phyloP scores from a whole-genome alignment of 2,888 invertebrate species.

The Caenorhabditis japonica region DNA sequence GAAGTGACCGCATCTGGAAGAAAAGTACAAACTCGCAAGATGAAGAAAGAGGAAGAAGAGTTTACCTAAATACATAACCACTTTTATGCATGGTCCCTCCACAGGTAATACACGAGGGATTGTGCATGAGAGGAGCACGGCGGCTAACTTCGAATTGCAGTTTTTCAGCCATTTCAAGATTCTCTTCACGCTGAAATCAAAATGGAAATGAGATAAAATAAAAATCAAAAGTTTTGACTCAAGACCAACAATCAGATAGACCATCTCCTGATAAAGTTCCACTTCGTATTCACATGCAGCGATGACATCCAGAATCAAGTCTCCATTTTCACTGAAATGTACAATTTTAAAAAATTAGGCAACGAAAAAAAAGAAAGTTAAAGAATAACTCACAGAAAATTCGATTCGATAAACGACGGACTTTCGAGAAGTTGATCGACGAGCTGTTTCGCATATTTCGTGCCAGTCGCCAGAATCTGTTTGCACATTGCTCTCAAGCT shows the following conservation, averaged over 20 bases:
- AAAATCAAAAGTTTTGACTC: background rate
- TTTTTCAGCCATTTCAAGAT: background rate
- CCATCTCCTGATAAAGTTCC: conserved; percentile 24
- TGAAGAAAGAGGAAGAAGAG: background rate
- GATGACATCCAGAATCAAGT: conserved; percentile 39
- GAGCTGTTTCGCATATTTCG: conserved; percentile 42
- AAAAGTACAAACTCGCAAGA: too few species aligned
- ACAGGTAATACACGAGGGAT: conserved; percentile 42
- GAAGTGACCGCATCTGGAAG: conserved; percentile 60
- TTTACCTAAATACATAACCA: conserved; percentile 52
- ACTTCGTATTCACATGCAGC: conserved; percentile 47
- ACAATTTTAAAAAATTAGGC: background rate
- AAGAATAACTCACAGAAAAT: conserved; percentile 7
- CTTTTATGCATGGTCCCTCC: conserved; percentile 38
- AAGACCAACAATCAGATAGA: conserved; percentile 48
- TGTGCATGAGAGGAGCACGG: conserved; percentile 15
- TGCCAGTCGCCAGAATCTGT: conserved; percentile 39
- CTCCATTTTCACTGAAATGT: conserved; percentile 43
- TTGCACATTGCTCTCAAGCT: conserved; percentile 26
- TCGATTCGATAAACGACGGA: conserved; percentile 23
- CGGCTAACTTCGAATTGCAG: conserved; percentile 14
- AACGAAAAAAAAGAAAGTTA: too few species aligned
- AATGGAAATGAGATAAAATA: background rate
- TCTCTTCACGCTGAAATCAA: conserved; percentile 37
- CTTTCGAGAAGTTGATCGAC: conserved; percentile 30